Evolutionary conservation across 2,113 vertebrate genomes (phyloP).

Genomic region (Paracanthobrama guichenoti): DNA sequence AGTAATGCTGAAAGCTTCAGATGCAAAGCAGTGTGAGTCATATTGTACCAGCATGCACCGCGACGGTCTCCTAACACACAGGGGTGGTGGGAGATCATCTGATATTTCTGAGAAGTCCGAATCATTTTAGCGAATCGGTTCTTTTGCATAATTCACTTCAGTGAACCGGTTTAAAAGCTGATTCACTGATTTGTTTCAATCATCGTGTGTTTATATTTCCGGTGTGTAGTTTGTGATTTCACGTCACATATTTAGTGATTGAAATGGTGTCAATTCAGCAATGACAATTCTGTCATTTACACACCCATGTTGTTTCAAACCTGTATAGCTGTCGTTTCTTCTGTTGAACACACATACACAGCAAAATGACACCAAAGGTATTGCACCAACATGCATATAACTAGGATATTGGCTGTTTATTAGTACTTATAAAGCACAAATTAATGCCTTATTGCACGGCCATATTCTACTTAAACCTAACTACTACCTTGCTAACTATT

Average conservation of each 20-base stretch:
- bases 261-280: not conserved
- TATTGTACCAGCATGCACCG: conserved; percentile 60
- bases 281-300: not conserved
- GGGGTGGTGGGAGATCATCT: conserved; percentile 19
- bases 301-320: not conserved
- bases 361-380: not conserved
- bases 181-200: not conserved
- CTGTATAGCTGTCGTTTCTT: not conserved
- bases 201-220: not conserved
- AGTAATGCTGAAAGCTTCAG: conserved; percentile 22
- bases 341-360: not conserved
- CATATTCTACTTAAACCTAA: no score
- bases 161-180: not conserved
- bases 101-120: not conserved
- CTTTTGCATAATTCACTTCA: not conserved
- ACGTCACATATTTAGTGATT: not conserved
- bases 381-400: not conserved
- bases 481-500: no score
- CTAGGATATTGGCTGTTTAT: no score
- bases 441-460: no score
- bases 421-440: no score
- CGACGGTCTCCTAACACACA: conserved; percentile 29
- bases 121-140: not conserved
- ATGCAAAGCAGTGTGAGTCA: conserved; percentile 36
- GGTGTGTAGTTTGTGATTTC: not conserved